These are phyloP conservation scores for Stegodyphus dumicola DNA, from an alignment of 1,140 invertebrate genomes.

Conservation along the genomic window DNA sequence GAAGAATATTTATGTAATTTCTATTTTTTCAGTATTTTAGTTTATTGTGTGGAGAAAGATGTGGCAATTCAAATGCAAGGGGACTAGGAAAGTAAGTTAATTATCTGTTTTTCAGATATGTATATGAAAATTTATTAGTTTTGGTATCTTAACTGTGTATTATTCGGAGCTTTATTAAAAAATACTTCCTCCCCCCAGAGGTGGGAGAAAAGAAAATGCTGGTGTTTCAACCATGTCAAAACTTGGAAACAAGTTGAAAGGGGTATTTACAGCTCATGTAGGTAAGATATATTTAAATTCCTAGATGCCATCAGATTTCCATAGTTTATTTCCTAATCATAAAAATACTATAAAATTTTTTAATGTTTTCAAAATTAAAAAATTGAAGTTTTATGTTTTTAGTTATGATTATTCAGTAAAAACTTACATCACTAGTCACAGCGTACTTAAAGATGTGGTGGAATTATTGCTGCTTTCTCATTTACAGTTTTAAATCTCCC, in stretches of 20 bases:
- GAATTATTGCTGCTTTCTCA: too few species aligned
- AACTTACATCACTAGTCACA: too few species aligned
- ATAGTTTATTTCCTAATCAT: too few species aligned
- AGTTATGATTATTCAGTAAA: too few species aligned
- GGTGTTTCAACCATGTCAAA: slow-evolving; percentile 66
- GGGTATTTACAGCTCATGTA: slow-evolving; percentile 66
- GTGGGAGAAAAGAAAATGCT: slow-evolving; percentile 52
- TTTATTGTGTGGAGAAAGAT: slow-evolving; percentile 75
- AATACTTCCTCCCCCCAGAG: slow-evolving; percentile 44
- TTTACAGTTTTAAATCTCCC: too few species aligned
- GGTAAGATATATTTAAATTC: slow-evolving; percentile 31
- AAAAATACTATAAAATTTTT: too few species aligned
- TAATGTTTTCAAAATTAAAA: too few species aligned
- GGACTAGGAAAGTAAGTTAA: slow-evolving; percentile 71
- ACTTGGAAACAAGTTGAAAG: slow-evolving; percentile 68
- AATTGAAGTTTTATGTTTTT: too few species aligned
- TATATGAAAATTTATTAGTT: background rate
- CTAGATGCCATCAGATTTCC: too few species aligned
- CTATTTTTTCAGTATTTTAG: slow-evolving; percentile 75
- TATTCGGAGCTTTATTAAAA: background rate
- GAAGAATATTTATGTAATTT: background rate
- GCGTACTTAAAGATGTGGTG: too few species aligned
- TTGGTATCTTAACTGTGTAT: background rate
- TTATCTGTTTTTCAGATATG: background rate
- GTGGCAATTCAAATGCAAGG: slow-evolving; percentile 71